phyloP scores from a whole-genome alignment of 2,888 invertebrate species.

The Ectropis crepuscularia region DNA sequence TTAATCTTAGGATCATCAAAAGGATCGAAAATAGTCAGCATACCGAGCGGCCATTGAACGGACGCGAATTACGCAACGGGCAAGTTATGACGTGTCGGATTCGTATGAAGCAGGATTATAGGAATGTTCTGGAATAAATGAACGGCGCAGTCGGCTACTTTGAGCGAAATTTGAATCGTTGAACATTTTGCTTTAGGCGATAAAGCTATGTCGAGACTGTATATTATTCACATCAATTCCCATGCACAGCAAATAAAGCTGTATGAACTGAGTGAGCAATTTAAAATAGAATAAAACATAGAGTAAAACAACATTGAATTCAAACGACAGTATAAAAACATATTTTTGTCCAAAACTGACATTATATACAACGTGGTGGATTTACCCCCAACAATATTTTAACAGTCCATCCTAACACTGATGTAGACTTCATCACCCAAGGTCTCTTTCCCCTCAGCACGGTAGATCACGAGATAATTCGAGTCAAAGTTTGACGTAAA shows the following conservation, averaged over 20 bases:
- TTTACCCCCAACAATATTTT: too few relatives aligned
- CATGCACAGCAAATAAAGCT: background rate
- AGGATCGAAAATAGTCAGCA: slow-evolving; percentile 75
- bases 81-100: slow-evolving; percentile 70
- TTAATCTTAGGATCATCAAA: slow-evolving; percentile 82
- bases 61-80: slow-evolving; percentile 53
- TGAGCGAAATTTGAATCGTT: slow-evolving; percentile 14
- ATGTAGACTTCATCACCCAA: too few relatives aligned
- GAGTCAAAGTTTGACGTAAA: too few relatives aligned
- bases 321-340: too few relatives aligned
- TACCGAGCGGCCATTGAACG: slow-evolving; percentile 70
- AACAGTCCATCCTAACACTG: too few relatives aligned
- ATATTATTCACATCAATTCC: slow-evolving; percentile 3
- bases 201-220: background rate
- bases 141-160: slow-evolving; percentile 17
- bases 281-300: background rate
- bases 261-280: background rate
- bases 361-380: too few relatives aligned
- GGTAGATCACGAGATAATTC: too few relatives aligned
- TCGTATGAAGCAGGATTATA: slow-evolving; percentile 41
- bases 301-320: too few relatives aligned
- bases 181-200: slow-evolving; percentile 4
- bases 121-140: slow-evolving; percentile 19
- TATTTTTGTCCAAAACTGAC: too few relatives aligned
- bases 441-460: too few relatives aligned